Percentiles rank a stretch among this genome's conserved stretches.
These are phyloP conservation scores for Dicrostonyx torquatus DNA, from an alignment of 2,797 vertebrate genomes.

Conservation along the genomic window DNA sequence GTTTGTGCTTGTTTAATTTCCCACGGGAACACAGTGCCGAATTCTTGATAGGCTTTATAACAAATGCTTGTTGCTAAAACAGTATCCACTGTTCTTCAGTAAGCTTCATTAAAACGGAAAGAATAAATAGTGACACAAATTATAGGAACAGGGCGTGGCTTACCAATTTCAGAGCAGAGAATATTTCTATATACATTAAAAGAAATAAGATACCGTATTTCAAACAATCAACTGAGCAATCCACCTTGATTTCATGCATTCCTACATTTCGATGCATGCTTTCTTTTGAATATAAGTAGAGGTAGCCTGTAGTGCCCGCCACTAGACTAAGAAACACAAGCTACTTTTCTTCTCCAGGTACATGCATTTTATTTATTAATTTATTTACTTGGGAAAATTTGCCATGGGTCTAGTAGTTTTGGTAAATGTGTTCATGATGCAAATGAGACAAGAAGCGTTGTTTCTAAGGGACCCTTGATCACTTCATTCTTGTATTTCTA, in stretches of 20 bases:
- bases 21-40: neutral
- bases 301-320: neutral
- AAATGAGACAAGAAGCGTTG: neutral
- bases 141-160: neutral
- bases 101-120: neutral
- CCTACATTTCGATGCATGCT: neutral
- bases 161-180: neutral
- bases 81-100: neutral
- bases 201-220: neutral
- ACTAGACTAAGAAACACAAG: neutral
- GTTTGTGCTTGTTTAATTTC: slow-evolving; percentile 42
- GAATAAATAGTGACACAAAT: slow-evolving; percentile 58
- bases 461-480: neutral
- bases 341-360: neutral
- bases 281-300: slow-evolving; percentile 17
- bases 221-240: neutral
- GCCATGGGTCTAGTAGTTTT: neutral
- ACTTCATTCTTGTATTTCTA: slow-evolving; percentile 67
- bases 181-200: slow-evolving; percentile 40
- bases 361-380: neutral
- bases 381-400: slow-evolving; percentile 7
- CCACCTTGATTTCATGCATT: neutral
- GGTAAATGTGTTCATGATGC: neutral
- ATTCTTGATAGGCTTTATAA: neutral
- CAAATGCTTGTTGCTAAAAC: neutral